phyloP scores from a whole-genome alignment of 2,888 invertebrate genomes.

The Drosophila mulleri region DNA sequence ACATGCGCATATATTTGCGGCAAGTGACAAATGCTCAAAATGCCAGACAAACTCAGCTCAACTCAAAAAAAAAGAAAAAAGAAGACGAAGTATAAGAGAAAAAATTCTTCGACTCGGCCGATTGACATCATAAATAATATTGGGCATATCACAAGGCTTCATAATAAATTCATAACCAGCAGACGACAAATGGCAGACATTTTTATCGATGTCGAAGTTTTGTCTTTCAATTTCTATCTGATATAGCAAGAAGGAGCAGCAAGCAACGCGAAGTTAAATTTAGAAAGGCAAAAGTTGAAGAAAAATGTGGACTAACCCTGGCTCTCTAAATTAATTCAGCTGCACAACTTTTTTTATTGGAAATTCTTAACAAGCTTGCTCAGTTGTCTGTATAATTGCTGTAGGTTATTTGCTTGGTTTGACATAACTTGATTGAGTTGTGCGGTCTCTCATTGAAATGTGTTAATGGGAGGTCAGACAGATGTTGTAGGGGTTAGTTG shows the following conservation, averaged over 20 bases:
- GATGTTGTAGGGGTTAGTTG: neutral
- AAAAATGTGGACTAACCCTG: neutral
- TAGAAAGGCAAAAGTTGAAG: neutral
- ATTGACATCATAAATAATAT: conserved; percentile 70
- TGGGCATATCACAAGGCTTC: conserved; percentile 60
- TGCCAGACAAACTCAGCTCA: conserved; percentile 33
- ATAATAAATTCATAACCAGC: conserved; percentile 66
- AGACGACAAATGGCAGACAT: conserved; percentile 30
- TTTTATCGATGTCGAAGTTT: conserved; percentile 14
- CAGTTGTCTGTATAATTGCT: conserved; percentile 6
- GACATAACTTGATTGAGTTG: neutral
- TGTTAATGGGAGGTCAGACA: neutral
- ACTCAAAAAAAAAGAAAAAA: neutral
- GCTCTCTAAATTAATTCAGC: neutral
- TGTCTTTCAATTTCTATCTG: conserved; percentile 1
- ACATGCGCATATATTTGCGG: conserved; percentile 50
- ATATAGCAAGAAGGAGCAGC: neutral
- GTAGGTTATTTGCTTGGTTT: neutral
- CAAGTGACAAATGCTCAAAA: conserved; percentile 60
- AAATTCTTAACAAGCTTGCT: neutral
- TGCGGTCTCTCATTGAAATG: neutral
- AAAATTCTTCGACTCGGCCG: conserved; percentile 32
- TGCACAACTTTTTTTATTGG: neutral
- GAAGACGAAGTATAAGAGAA: neutral
- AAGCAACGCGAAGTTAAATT: neutral